Evolutionary conservation across 2,888 invertebrate species (phyloP).

Genomic region (Platycnemis pennipes): DNA sequence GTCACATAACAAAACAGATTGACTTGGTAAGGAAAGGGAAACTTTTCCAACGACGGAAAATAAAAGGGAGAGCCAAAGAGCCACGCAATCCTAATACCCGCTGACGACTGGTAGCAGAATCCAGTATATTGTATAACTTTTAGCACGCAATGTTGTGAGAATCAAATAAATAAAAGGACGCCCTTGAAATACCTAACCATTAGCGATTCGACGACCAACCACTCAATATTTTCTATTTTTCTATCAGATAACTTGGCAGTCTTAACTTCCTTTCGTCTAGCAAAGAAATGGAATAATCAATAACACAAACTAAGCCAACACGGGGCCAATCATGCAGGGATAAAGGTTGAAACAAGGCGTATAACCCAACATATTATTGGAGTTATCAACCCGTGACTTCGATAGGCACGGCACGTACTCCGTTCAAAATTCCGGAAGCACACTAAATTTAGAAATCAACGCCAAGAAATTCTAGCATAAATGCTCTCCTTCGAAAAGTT

Average conservation of each 20-base stretch:
- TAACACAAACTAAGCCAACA: not conserved
- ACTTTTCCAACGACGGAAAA: constrained; percentile 22
- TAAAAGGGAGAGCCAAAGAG: not conserved
- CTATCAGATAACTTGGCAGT: not conserved
- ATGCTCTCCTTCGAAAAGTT: not conserved
- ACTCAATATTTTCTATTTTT: not conserved
- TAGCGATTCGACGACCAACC: not conserved
- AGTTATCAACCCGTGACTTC: not conserved
- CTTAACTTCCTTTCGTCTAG: not conserved
- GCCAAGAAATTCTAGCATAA: not conserved
- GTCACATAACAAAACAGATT: constrained; percentile 16
- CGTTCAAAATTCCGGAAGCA: not conserved
- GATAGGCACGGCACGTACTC: not conserved
- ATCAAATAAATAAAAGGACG: not conserved
- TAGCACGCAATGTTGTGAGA: not conserved
- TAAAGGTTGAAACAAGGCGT: not conserved
- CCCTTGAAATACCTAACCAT: not conserved
- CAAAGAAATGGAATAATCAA: not conserved
- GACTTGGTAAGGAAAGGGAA: not conserved
- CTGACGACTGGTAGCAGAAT: not conserved
- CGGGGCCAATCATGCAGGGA: not conserved
- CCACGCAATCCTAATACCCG: constrained; percentile 20
- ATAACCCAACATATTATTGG: not conserved
- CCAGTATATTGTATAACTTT: not conserved
- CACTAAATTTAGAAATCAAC: not conserved